Evolutionary conservation across 2,888 invertebrate genomes (phyloP).

Genomic region (Theretra japonica): DNA sequence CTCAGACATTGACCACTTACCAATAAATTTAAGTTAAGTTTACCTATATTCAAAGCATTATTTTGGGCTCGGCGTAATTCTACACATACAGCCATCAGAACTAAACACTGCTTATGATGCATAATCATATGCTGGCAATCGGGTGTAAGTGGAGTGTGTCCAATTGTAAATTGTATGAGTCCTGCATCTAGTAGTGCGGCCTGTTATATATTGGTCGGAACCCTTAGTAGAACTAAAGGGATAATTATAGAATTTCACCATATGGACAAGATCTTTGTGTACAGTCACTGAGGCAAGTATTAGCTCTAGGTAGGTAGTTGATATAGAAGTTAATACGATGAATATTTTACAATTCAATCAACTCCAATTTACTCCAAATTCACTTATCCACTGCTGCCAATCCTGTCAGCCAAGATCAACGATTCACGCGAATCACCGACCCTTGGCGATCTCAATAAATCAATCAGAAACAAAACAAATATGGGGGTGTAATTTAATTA

Average conservation of each 20-base stretch:
- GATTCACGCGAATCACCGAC: too few species aligned
- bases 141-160: slow-evolving; percentile 28
- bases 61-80: slow-evolving; percentile 8
- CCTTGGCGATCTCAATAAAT: too few species aligned
- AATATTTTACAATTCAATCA: too few species aligned
- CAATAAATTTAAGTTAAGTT: too few species aligned
- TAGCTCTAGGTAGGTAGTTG: neutral
- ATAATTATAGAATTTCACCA: slow-evolving; percentile 25
- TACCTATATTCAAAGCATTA: neutral
- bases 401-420: too few species aligned
- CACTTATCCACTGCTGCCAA: too few species aligned
- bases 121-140: slow-evolving; percentile 15
- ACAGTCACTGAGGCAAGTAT: neutral
- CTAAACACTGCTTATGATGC: neutral
- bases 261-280: neutral
- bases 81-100: neutral
- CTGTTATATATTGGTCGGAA: neutral
- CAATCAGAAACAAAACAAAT: too few species aligned
- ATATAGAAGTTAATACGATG: too few species aligned
- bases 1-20: neutral
- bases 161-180: slow-evolving; percentile 15
- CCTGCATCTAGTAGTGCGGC: neutral
- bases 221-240: neutral
- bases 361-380: too few species aligned
- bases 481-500: neutral